Base-by-base conservation (phyloP, 2,888 invertebrate species). In the Thumatha senex region DNA sequence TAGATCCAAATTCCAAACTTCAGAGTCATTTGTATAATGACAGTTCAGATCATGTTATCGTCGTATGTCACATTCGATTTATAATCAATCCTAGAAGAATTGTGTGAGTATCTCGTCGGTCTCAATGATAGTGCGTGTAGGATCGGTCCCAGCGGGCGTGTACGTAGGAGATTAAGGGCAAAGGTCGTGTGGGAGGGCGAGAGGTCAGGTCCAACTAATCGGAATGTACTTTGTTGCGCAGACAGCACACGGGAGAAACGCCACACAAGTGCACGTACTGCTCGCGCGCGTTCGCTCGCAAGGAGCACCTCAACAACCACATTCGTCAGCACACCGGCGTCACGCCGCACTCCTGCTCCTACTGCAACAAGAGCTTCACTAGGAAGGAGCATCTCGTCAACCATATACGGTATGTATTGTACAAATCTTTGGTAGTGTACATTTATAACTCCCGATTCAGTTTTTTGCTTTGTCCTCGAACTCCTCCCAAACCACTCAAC, bases 291-390 rank as follows among this genome's bases (percentile, higher is more conserved):
- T 92, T 91, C 89, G 95, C 96, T 69, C 93, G 96, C 76, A 96
- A 96, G 92, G 96, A 96, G 86, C 96, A 97, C 80, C 96, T 96
- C 84, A 96, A 95, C 93, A 96, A 96, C 91, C 96, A 96, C 92
- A 93, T 96, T 77, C 94, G 96, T 86, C 96, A 95, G 65, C 94
- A 93, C 80, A 93, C 93, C 40, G 93, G 95, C 49, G 94, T 94
- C 86, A 94, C 94, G 63, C 95, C 95, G 49, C 95, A 95, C 80
- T 86, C 94, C 64, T 95, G 95, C 84, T 92, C 94, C 70, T 95
- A 93, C 80, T 95, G 95, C 84, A 93, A 89, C 84, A 94, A 95
- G 82, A 94, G 92, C 50, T 95, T 95, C 86, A 94, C 94, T 31
- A 86, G 95, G 70, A 95, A 95, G 83, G 95, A 95, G 77, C 95